These are phyloP conservation scores for Agrotis segetum DNA, from an alignment of 2,888 invertebrate genomes.

Conservation along the genomic window DNA sequence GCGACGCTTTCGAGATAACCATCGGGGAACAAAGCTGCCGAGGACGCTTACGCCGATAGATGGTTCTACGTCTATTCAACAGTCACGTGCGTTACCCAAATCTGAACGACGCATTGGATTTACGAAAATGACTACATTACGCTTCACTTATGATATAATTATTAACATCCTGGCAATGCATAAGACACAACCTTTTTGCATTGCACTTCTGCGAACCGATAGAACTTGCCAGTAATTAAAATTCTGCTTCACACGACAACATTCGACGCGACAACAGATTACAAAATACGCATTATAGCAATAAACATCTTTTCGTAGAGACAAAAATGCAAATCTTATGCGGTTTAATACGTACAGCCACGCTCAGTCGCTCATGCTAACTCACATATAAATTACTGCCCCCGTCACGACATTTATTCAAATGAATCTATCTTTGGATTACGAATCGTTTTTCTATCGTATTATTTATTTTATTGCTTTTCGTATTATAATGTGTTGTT, in stretches of 20 bases:
- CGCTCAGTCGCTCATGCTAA: slow-evolving; percentile 70
- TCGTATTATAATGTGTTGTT: slow-evolving; percentile 47
- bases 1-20: slow-evolving; percentile 78
- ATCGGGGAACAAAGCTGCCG: slow-evolving; percentile 70
- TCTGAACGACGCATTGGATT: slow-evolving; percentile 61
- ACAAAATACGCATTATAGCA: slow-evolving; percentile 69
- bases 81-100: slow-evolving; percentile 82
- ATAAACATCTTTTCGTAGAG: slow-evolving; percentile 67
- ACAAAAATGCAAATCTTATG: slow-evolving; percentile 80
- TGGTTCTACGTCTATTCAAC: slow-evolving; percentile 74
- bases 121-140: slow-evolving; percentile 67
- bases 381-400: slow-evolving; percentile 75
- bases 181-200: slow-evolving; percentile 26
- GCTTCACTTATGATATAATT: too few species aligned
- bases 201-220: not conserved
- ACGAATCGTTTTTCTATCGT: slow-evolving; percentile 65
- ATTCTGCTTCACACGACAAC: slow-evolving; percentile 69
- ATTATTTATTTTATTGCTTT: slow-evolving; percentile 61
- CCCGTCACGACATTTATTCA: slow-evolving; percentile 78
- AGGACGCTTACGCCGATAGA: slow-evolving; percentile 68
- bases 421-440: slow-evolving; percentile 71
- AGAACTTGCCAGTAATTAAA: slow-evolving; percentile 48
- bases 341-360: slow-evolving; percentile 73
- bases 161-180: slow-evolving; percentile 47
- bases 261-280: slow-evolving; percentile 63